Conservation (phyloP, 2,797 vertebrate genomes). For the Sebastes itinus region DNA sequence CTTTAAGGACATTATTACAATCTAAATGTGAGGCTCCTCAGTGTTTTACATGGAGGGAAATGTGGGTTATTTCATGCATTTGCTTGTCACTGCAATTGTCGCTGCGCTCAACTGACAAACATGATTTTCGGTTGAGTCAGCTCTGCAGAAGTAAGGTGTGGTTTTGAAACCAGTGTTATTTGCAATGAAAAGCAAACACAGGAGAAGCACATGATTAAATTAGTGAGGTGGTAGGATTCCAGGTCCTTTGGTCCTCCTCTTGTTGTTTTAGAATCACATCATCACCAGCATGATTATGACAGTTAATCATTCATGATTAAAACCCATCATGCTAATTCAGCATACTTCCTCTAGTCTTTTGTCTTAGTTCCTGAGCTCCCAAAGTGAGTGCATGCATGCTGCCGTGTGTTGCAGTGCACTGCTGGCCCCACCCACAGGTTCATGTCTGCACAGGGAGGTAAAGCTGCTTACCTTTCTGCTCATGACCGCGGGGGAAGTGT, state of each 20-base stretch:
- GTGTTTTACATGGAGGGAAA: not conserved
- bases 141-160: conserved; percentile 60
- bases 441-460: conserved; percentile 66
- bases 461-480: conserved; percentile 83
- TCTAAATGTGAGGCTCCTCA: not conserved
- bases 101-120: conserved; percentile 23
- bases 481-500: conserved; percentile 69
- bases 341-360: conserved; percentile 2
- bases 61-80: not conserved
- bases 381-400: conserved; percentile 3
- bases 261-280: conserved; percentile 11
- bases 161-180: conserved; percentile 33
- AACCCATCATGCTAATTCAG: not conserved
- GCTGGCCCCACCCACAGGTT: conserved; percentile 65
- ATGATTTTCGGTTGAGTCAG: conserved; percentile 59
- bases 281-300: not conserved
- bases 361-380: not conserved
- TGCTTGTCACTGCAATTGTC: conserved; percentile 16
- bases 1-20: not conserved
- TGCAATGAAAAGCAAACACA: conserved; percentile 56
- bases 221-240: conserved; percentile 17
- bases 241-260: not conserved
- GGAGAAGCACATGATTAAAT: conserved; percentile 61
- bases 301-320: conserved; percentile 9
- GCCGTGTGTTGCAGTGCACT: not conserved